Evolutionary conservation across 2,888 invertebrate species (phyloP).

Genomic region (Spatulosminthurus flaviceps): DNA sequence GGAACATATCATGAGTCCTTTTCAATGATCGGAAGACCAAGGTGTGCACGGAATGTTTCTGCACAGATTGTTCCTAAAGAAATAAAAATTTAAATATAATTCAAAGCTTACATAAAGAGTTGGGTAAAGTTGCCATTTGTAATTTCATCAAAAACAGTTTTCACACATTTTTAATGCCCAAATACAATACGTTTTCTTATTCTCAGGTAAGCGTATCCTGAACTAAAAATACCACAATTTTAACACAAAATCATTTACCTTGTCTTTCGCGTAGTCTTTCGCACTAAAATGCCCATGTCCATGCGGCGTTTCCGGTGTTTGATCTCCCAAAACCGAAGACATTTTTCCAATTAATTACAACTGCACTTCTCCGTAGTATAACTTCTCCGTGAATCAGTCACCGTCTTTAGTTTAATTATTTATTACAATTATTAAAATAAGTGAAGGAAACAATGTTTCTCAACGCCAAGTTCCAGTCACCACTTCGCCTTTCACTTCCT

Average conservation of each 20-base stretch:
- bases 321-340: conserved; percentile 41
- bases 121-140: background rate
- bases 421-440: too few species aligned
- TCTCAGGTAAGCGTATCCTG: too few species aligned
- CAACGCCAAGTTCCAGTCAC: too few species aligned
- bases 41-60: conserved; percentile 96
- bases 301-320: conserved; percentile 37
- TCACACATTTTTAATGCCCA: too few species aligned
- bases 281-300: conserved; percentile 48
- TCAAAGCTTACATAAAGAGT: background rate
- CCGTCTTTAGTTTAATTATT: too few species aligned
- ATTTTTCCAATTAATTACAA: background rate
- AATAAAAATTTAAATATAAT: conserved; percentile 9
- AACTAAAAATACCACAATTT: too few species aligned
- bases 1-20: conserved; percentile 96
- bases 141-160: background rate
- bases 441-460: too few species aligned
- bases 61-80: conserved; percentile 71
- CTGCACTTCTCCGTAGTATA: too few species aligned
- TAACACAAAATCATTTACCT: conserved; percentile 29
- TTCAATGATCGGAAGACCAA: conserved; percentile 96
- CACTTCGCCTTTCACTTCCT: too few species aligned
- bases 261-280: conserved; percentile 44
- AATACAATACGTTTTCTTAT: too few species aligned
- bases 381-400: too few species aligned